Evolutionary conservation across 2,888 invertebrate genomes (phyloP).

Genomic region (Ichneumoninae sp.): DNA sequence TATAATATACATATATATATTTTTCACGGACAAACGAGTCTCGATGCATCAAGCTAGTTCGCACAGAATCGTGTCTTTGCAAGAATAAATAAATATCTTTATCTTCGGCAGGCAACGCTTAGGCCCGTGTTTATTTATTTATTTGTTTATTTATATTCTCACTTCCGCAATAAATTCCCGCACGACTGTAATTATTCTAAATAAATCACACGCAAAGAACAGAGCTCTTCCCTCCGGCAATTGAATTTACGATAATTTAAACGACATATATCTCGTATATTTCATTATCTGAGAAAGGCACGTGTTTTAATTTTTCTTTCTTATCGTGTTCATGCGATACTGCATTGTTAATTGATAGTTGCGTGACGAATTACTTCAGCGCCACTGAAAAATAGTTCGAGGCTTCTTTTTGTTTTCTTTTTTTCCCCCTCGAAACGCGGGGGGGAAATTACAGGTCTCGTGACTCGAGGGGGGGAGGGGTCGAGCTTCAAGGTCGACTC

Average conservation of each 20-base stretch:
- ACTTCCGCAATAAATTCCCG: background rate
- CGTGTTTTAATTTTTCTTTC: slow-evolving; percentile 32
- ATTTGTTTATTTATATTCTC: background rate
- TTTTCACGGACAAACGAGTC: background rate
- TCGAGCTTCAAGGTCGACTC: slow-evolving; percentile 1
- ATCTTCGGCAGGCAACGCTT: slow-evolving; percentile 24
- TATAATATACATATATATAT: too few relatives aligned
- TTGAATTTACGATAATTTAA: slow-evolving; percentile 39
- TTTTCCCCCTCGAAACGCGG: slow-evolving; percentile 6
- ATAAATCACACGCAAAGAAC: slow-evolving; percentile 47
- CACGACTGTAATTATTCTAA: slow-evolving; percentile 38
- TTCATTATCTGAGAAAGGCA: slow-evolving; percentile 59
- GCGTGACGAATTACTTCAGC: slow-evolving; percentile 28
- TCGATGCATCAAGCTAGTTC: background rate
- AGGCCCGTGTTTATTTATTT: slow-evolving; percentile 29
- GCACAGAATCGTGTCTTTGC: slow-evolving; percentile 3
- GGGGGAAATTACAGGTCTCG: slow-evolving; percentile 44
- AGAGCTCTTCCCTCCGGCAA: slow-evolving; percentile 34
- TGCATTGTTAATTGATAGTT: slow-evolving; percentile 26
- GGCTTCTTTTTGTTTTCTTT: background rate
- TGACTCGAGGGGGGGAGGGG: background rate
- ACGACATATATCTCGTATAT: slow-evolving; percentile 45
- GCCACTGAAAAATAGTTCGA: slow-evolving; percentile 12
- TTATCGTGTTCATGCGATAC: slow-evolving; percentile 18
- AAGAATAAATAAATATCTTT: slow-evolving; percentile 54